Conservation (phyloP, 2,797 vertebrate species). For the Hozukius guyotensis region DNA sequence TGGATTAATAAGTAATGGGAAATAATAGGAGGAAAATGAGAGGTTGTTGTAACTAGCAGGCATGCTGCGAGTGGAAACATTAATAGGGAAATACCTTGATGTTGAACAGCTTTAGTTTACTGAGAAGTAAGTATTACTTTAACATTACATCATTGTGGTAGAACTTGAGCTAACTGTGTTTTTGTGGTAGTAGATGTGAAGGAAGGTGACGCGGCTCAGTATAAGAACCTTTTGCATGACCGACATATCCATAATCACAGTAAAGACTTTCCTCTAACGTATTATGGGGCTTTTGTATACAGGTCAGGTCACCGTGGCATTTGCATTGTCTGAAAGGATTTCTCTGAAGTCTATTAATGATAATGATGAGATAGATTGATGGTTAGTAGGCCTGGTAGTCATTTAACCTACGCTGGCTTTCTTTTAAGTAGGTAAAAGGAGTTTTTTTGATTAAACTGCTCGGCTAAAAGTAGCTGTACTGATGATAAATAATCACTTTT, state of each 20-base stretch:
- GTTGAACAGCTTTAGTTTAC: background rate
- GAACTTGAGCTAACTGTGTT: background rate
- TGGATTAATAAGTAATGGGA: constrained; percentile 50
- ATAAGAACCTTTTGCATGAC: background rate
- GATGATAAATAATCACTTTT: background rate
- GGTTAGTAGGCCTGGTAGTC: background rate
- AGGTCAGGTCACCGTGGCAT: background rate
- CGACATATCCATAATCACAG: background rate
- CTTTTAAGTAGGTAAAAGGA: fast-evolving
- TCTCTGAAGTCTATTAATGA: background rate
- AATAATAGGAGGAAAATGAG: background rate
- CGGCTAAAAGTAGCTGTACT: background rate
- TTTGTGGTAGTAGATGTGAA: background rate
- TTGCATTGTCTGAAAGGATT: background rate
- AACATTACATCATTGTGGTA: background rate
- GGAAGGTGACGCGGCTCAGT: background rate
- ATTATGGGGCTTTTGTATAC: background rate
- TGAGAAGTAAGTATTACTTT: background rate
- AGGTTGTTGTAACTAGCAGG: background rate
- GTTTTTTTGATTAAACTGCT: too few species aligned
- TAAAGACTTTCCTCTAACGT: background rate
- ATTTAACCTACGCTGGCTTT: background rate
- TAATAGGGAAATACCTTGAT: background rate
- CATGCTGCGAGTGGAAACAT: background rate
- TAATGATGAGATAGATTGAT: background rate